phyloP scores from a whole-genome alignment of 2,888 invertebrate genomes.

The Cyclophora punctaria region DNA sequence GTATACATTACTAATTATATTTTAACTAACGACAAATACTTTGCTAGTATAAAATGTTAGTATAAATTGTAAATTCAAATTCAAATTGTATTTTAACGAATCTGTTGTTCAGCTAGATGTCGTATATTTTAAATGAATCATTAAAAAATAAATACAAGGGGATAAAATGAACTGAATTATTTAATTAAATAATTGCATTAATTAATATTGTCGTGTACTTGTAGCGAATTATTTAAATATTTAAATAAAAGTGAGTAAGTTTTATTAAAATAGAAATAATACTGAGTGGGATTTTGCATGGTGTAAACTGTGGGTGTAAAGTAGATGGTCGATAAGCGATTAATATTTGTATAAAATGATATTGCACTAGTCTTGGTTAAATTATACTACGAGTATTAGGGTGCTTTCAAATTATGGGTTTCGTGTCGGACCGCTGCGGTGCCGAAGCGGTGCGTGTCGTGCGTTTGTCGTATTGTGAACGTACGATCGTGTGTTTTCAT shows the following conservation, averaged over 20 bases:
- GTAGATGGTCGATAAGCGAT: slow-evolving; percentile 19
- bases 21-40: too few species aligned
- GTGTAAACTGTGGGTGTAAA: slow-evolving; percentile 14
- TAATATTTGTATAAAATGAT: slow-evolving; percentile 11
- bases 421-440: too few species aligned
- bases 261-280: slow-evolving; percentile 3
- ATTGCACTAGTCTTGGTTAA: slow-evolving; percentile 3
- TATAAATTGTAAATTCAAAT: slow-evolving; percentile 6
- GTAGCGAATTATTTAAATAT: slow-evolving; percentile 42
- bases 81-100: slow-evolving; percentile 20
- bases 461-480: too few species aligned
- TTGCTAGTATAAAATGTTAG: slow-evolving; percentile 3
- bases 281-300: slow-evolving; percentile 28
- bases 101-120: slow-evolving; percentile 31
- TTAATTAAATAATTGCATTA: slow-evolving; percentile 37
- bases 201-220: slow-evolving; percentile 48
- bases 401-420: too few species aligned
- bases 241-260: slow-evolving; percentile 14
- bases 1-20: too few species aligned
- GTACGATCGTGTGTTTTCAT: too few species aligned
- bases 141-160: slow-evolving; percentile 51
- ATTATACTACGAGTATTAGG: too few species aligned
- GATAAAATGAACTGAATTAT: slow-evolving; percentile 68
- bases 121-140: slow-evolving; percentile 40
- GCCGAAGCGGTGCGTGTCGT: too few species aligned